A percentile compares a stretch with the other conserved stretches of the same genome.
Evolutionary conservation across 1,140 invertebrate genomes (phyloP).

Genomic region (Drosophila repleta): DNA sequence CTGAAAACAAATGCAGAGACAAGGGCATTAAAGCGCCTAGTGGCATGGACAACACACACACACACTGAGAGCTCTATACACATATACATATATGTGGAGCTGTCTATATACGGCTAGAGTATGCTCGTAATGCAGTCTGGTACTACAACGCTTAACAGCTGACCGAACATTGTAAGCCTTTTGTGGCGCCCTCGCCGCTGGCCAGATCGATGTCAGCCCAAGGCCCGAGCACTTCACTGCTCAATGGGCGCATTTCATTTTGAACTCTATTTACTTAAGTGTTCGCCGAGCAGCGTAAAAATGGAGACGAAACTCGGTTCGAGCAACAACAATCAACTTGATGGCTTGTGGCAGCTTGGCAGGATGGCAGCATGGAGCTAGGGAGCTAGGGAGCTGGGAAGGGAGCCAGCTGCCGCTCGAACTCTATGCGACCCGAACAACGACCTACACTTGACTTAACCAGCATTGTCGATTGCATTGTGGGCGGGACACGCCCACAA

Average conservation of each 20-base stretch:
- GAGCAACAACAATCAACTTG: slow-evolving; percentile 57
- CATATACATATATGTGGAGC: neutral
- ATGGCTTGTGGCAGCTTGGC: slow-evolving; percentile 16
- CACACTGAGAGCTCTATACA: neutral
- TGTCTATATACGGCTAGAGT: neutral
- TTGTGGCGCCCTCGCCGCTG: slow-evolving; percentile 25
- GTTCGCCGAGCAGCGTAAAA: slow-evolving; percentile 58
- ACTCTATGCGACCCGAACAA: slow-evolving; percentile 63
- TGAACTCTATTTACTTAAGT: slow-evolving; percentile 82
- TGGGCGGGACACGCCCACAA: slow-evolving; percentile 34
- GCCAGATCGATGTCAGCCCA: slow-evolving; percentile 73
- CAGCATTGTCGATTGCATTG: slow-evolving; percentile 82
- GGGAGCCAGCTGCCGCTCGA: neutral
- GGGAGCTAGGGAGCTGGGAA: no score
- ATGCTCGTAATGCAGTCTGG: slow-evolving; percentile 30
- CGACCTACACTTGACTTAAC: slow-evolving; percentile 83
- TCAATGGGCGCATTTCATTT: slow-evolving; percentile 71
- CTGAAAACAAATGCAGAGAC: slow-evolving; percentile 78
- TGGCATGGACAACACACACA: neutral
- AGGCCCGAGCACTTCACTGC: slow-evolving; percentile 31
- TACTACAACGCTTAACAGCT: slow-evolving; percentile 43
- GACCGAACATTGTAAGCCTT: slow-evolving; percentile 57
- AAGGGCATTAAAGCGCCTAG: slow-evolving; percentile 61
- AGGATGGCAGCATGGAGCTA: no score
- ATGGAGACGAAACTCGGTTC: slow-evolving; percentile 24